These are phyloP conservation scores for Gandaritis pyraliata DNA, from an alignment of 2,888 invertebrate genomes.

Conservation along the genomic window DNA sequence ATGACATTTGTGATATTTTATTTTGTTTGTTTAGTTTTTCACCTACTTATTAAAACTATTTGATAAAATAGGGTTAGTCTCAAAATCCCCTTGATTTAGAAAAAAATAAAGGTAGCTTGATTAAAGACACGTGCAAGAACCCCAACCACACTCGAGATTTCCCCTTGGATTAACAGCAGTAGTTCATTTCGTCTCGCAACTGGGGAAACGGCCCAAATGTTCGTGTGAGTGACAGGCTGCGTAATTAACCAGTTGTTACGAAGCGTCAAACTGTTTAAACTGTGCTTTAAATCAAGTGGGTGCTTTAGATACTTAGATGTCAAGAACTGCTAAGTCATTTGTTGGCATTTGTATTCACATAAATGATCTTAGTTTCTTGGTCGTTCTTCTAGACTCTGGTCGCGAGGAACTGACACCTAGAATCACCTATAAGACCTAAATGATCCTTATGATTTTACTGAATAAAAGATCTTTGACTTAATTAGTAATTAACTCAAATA, in stretches of 20 bases:
- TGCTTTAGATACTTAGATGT: conserved; percentile 19
- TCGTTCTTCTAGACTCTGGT: too few relatives aligned
- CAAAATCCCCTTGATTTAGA: too few relatives aligned
- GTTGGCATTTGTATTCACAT: conserved; percentile 13
- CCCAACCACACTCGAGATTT: conserved; percentile 29
- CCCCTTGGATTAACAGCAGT: conserved; percentile 38
- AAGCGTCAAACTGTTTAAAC: conserved; percentile 32
- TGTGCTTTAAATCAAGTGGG: conserved; percentile 24
- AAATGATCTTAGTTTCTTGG: not conserved
- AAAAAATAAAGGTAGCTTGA: too few relatives aligned
- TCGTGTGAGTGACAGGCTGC: conserved; percentile 23
- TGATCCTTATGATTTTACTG: too few relatives aligned
- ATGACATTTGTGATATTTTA: too few relatives aligned
- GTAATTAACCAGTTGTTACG: conserved; percentile 31
- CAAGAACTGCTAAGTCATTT: conserved; percentile 14
- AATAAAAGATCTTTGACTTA: too few relatives aligned
- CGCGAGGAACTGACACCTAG: too few relatives aligned
- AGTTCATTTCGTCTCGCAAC: conserved; percentile 29
- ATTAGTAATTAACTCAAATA: too few relatives aligned
- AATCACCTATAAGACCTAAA: too few relatives aligned
- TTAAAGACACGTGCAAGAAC: conserved; percentile 6
- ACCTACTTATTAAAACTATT: too few relatives aligned
- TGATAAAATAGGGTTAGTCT: too few relatives aligned
- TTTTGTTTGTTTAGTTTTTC: too few relatives aligned
- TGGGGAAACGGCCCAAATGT: conserved; percentile 22